A percentile compares a stretch with the other conserved stretches of the same genome.
Conservation (phyloP, 2,797 vertebrate species). For the Odontamblyopus lacepedii region DNA sequence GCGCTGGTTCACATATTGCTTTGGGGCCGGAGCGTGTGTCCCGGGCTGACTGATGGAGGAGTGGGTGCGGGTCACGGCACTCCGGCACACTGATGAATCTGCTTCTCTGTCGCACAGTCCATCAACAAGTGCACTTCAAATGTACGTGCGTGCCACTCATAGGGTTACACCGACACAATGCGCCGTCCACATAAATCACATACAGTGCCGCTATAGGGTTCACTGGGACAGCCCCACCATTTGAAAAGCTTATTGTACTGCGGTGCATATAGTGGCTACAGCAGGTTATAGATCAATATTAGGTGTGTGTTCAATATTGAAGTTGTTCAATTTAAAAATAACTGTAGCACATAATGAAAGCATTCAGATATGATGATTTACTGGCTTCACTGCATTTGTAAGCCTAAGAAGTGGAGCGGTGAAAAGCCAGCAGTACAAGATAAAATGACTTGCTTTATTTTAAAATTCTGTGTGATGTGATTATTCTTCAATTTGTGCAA, state of each 20-base stretch:
- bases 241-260: background rate
- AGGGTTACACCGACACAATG: constrained; percentile 27
- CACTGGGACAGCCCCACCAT: background rate
- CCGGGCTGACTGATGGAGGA: constrained; percentile 61
- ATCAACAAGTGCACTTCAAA: constrained; percentile 47
- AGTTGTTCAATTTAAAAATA: constrained; percentile 2
- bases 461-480: background rate
- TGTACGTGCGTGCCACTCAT: constrained; percentile 26
- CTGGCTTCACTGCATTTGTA: background rate
- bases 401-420: background rate
- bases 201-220: constrained; percentile 10
- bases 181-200: constrained; percentile 19
- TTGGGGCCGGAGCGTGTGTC: constrained; percentile 37
- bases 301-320: background rate
- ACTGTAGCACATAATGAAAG: background rate
- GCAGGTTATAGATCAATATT: background rate
- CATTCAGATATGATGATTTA: background rate
- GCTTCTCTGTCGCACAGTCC: constrained; percentile 41
- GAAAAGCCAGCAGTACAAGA: background rate
- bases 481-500: background rate
- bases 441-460: background rate
- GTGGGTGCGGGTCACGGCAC: constrained; percentile 55
- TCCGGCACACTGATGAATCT: constrained; percentile 58
- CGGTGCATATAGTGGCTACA: background rate
- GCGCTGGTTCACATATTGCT: constrained; percentile 53